These are phyloP conservation scores for Hydrochoerus hydrochaeris DNA, from an alignment of 2,113 vertebrate genomes.

Conservation along the genomic window DNA sequence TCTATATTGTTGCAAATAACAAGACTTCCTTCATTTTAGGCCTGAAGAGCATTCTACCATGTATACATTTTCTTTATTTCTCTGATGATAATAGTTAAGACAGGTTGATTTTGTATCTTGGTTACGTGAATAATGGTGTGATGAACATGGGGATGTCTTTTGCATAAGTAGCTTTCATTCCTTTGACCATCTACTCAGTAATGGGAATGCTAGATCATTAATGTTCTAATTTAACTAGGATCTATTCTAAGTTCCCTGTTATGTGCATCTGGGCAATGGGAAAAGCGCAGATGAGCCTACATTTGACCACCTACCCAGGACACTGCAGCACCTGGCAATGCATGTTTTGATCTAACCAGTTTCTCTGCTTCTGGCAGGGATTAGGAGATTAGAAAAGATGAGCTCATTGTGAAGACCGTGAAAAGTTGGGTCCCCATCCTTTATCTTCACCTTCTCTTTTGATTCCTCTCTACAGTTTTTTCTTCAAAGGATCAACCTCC, in stretches of 20 bases:
- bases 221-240: slow-evolving; percentile 88
- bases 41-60: background rate
- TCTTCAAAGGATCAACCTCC: background rate
- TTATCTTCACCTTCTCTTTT: background rate
- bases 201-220: slow-evolving; percentile 63
- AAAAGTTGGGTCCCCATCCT: background rate
- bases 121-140: background rate
- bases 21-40: background rate
- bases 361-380: slow-evolving; percentile 77
- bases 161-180: background rate
- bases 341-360: slow-evolving; percentile 76
- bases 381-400: slow-evolving; percentile 84
- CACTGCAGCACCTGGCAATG: slow-evolving; percentile 45
- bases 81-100: background rate
- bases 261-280: slow-evolving; percentile 82
- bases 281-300: slow-evolving; percentile 67
- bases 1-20: background rate
- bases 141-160: background rate
- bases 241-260: slow-evolving; percentile 85
- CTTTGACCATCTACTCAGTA: background rate
- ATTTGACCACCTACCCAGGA: slow-evolving; percentile 63
- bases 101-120: background rate
- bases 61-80: background rate
- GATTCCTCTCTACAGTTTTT: background rate
- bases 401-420: slow-evolving; percentile 67